Base-by-base conservation (phyloP, 1,140 invertebrate species). In the Cherax destructor region DNA sequence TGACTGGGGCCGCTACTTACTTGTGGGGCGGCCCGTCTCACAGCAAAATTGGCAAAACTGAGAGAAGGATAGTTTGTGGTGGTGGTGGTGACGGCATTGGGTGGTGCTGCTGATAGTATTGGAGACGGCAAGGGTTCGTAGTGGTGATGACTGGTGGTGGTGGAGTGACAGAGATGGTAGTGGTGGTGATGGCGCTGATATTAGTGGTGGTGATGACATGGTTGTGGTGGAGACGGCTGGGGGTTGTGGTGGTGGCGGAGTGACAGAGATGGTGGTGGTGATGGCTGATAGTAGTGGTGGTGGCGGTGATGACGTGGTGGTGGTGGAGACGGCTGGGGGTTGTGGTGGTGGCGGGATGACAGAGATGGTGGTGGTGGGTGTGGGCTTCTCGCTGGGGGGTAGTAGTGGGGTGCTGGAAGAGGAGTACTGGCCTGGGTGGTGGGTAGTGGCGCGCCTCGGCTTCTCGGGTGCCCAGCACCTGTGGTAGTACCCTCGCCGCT, bases 51-150 rank as follows among this genome's bases (percentile, higher is more conserved):
- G 24, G 11, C n/a, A n/a, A 74, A 74, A 74, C n/a, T 7, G 69
- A n/a, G 69, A 74, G 69, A 30, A 74, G 69, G 69, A n/a, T 74
- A 21, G 69, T 74, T 74, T 74, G 69, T n/a, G 69, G 69, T 74
- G 69, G 69, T 69, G 6, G 61, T 18, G 61, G 61, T 18, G 7
- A 16, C 18, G 61, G 61, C 5, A 5, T 16, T 69, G 61, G 3
- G 11, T 21, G 61, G 61, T 5, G 61, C 11, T 69, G 61, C 11
- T 21, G 16, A 16, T 69, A 2, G 30, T 41, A 41, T 41, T 41
- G 30, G 13, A 21, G 65, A 16, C 21, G 65, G 65, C 18, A 5
- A 69, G 13, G 65, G 13, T 21, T 69, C 9, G 13, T 11, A 18
- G 65, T 69, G 30, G 65, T 69, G 30, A 41, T 41, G 30, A 2